Conservation (phyloP, 1,140 invertebrate genomes). For the Drosophila funebris region DNA sequence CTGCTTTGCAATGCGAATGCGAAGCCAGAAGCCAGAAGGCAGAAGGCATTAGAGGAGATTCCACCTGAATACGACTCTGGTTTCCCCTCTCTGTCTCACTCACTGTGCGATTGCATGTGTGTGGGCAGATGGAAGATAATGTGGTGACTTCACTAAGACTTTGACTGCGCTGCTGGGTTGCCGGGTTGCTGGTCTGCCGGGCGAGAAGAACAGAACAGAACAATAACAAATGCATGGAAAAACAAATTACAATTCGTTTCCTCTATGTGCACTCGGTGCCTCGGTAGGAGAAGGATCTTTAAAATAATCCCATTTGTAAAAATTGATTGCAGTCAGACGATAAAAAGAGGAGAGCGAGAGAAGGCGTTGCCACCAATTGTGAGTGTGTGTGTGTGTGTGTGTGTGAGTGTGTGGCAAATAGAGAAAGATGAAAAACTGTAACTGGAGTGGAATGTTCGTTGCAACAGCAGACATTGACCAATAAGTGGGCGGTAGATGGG, state of each 20-base stretch:
- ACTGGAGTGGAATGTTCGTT: conserved; percentile 52
- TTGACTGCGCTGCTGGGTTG: conserved; percentile 43
- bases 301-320: conserved; percentile 83
- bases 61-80: not conserved
- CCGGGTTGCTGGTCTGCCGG: not conserved
- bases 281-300: conserved; percentile 17
- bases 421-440: conserved; percentile 63
- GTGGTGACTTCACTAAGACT: conserved; percentile 78
- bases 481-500: conserved; percentile 23
- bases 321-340: conserved; percentile 82
- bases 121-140: conserved; percentile 72
- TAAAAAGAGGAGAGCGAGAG: conserved; percentile 47
- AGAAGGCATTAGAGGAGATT: conserved; percentile 17
- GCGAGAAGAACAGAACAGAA: conserved; percentile 29
- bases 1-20: conserved; percentile 72
- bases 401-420: not conserved
- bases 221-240: conserved; percentile 81
- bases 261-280: not conserved
- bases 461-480: conserved; percentile 49
- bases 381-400: not conserved
- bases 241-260: conserved; percentile 80
- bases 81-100: not conserved
- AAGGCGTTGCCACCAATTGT: too few species aligned
- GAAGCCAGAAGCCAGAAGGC: conserved; percentile 7
- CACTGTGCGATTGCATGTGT: not conserved